Conservation (phyloP, 2,797 vertebrate genomes). For the Acanthurus leucopareius region DNA sequence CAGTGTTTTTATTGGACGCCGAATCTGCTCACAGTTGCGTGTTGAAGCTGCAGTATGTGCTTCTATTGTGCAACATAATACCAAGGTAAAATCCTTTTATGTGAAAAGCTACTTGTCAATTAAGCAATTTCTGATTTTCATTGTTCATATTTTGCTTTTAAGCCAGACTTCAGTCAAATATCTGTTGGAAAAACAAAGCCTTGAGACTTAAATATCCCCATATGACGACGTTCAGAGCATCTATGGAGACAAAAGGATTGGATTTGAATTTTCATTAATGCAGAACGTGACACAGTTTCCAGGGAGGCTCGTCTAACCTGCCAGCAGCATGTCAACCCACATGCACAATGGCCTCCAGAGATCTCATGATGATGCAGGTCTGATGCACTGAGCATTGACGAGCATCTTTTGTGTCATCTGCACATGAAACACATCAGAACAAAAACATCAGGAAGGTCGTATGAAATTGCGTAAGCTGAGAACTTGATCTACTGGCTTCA, state of each 20-base stretch:
- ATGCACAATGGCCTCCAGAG: conserved; percentile 32
- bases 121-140: neutral
- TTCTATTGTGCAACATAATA: neutral
- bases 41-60: neutral
- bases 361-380: conserved; percentile 39
- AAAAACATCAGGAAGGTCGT: neutral
- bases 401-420: conserved; percentile 3
- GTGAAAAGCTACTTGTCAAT: neutral
- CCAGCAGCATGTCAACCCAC: conserved; percentile 19
- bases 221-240: neutral
- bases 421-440: neutral
- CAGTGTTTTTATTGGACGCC: neutral
- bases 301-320: neutral
- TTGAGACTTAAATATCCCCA: too few species aligned
- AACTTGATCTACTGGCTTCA: neutral
- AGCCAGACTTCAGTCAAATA: neutral
- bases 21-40: conserved; percentile 7
- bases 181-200: too few species aligned
- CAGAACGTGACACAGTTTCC: conserved; percentile 12
- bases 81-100: neutral
- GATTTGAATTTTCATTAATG: conserved; percentile 4
- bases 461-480: neutral
- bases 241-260: neutral
- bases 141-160: neutral
- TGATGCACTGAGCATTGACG: conserved; percentile 12